Evolutionary conservation across 2,797 vertebrate genomes (phyloP).

Genomic region (Pogonophryne albipinna): DNA sequence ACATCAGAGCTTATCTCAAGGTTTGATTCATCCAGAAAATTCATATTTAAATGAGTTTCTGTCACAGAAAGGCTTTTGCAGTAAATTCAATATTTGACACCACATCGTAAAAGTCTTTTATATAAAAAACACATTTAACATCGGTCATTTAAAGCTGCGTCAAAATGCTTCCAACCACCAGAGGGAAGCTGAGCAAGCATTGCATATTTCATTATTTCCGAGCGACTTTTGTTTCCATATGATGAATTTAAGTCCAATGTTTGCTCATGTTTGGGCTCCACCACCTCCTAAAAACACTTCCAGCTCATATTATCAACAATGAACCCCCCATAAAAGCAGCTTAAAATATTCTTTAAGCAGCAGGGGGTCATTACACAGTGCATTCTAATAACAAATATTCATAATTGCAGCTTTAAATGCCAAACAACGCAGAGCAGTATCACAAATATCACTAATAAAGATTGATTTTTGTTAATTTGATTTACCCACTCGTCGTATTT

Average conservation of each 20-base stretch:
- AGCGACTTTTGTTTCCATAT: too few relatives aligned
- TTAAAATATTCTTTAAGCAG: neutral
- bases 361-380: neutral
- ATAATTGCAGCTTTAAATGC: slow-evolving; percentile 49
- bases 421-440: slow-evolving; percentile 14
- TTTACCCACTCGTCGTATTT: slow-evolving; percentile 26
- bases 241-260: too few relatives aligned
- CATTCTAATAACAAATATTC: slow-evolving; percentile 8
- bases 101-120: neutral
- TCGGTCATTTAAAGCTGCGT: slow-evolving; percentile 43
- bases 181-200: slow-evolving; percentile 11
- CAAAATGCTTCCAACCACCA: neutral
- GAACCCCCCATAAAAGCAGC: neutral
- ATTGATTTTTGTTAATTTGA: neutral
- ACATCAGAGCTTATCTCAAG: slow-evolving; percentile 16
- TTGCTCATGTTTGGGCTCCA: slow-evolving; percentile 20
- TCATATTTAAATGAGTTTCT: neutral
- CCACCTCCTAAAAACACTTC: neutral
- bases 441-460: too few relatives aligned
- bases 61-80: neutral
- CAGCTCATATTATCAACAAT: neutral
- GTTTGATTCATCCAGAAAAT: neutral
- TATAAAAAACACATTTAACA: neutral
- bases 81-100: slow-evolving; percentile 12
- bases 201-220: neutral